phyloP scores from a whole-genome alignment of 2,113 vertebrate genomes.

The Phalacrocorax brasilianus region DNA sequence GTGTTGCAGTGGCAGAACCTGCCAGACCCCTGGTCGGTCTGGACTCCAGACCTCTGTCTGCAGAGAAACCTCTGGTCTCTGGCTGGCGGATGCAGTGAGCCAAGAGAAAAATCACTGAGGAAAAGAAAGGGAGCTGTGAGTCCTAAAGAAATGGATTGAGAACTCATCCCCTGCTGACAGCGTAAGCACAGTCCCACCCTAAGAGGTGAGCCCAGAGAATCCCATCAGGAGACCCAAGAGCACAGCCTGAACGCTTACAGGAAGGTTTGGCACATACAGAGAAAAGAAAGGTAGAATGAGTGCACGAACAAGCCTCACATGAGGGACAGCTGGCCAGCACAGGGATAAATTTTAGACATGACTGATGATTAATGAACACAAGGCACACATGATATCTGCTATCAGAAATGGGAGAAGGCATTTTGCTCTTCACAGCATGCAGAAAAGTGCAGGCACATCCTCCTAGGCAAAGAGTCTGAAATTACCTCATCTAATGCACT shows the following conservation, averaged over 20 bases:
- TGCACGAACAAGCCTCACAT: not conserved
- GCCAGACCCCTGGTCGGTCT: no score
- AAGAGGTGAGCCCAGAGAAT: not conserved
- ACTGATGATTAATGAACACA: not conserved
- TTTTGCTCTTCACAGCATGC: not conserved
- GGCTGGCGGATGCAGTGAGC: not conserved
- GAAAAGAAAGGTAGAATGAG: not conserved
- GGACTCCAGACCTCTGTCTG: not conserved
- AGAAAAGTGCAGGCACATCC: not conserved
- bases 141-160: not conserved
- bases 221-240: not conserved
- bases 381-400: not conserved
- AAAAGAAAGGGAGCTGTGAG: not conserved
- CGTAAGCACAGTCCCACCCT: not conserved
- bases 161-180: not conserved
- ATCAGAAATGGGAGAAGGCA: not conserved
- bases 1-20: no score
- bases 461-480: not conserved
- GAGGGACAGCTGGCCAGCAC: not conserved
- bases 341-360: not conserved
- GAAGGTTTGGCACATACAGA: accelerated
- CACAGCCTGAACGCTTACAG: not conserved
- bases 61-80: not conserved
- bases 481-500: not conserved
- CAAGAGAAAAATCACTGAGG: not conserved